These are phyloP conservation scores for Escarpia spicata DNA, from an alignment of 2,888 invertebrate genomes.

Conservation along the genomic window DNA sequence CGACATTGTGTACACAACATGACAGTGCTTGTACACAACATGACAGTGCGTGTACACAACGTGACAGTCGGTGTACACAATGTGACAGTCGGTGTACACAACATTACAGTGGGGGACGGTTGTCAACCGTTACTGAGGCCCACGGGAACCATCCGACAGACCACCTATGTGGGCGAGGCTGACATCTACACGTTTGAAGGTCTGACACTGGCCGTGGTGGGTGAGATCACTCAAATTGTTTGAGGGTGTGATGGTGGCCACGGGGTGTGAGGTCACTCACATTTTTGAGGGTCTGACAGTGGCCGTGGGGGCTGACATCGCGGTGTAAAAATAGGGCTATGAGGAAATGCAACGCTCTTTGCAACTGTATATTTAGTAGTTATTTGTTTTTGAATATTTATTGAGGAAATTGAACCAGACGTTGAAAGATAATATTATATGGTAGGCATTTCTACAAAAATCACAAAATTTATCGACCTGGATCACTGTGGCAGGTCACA, in stretches of 20 bases:
- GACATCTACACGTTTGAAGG: constrained; percentile 43
- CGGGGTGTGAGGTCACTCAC: constrained; percentile 42
- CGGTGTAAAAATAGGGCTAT: no score
- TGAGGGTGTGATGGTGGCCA: not conserved
- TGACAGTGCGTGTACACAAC: constrained; percentile 47
- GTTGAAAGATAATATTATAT: no score
- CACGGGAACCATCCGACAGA: constrained; percentile 41
- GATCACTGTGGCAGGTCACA: no score
- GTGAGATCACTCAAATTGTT: constrained; percentile 47
- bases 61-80: constrained; percentile 48
- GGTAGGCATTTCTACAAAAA: no score
- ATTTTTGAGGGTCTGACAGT: constrained; percentile 21
- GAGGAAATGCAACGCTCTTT: no score
- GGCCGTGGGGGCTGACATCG: no score
- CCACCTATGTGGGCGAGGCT: constrained; percentile 26
- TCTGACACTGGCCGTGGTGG: constrained; percentile 47
- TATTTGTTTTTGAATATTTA: no score
- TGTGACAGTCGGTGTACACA: constrained; percentile 47
- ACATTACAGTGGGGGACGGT: constrained; percentile 47
- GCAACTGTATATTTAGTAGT: no score
- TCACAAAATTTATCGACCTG: no score
- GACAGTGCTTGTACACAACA: constrained; percentile 47
- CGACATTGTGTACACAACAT: constrained; percentile 46
- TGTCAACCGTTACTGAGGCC: constrained; percentile 46
- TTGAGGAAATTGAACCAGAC: no score